phyloP scores from a whole-genome alignment of 2,113 vertebrate species.

The Phyllostomus discolor region DNA sequence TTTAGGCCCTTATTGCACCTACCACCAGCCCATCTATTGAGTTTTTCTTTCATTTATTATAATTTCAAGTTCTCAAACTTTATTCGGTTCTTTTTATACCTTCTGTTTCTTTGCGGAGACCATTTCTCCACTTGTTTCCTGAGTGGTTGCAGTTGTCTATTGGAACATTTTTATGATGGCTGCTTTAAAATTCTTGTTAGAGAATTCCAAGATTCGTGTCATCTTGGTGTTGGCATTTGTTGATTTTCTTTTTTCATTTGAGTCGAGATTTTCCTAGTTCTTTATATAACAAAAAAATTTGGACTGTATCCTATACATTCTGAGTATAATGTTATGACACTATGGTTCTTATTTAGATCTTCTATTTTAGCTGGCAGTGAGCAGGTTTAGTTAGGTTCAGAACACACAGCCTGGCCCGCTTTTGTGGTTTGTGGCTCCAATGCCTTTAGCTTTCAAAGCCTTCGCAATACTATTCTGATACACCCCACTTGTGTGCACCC shows the following conservation, averaged over 20 bases:
- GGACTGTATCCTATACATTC: slow-evolving; percentile 21
- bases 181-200: slow-evolving; percentile 35
- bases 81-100: neutral
- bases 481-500: neutral
- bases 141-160: neutral
- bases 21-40: neutral
- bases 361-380: slow-evolving; percentile 48
- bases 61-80: slow-evolving; percentile 2
- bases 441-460: slow-evolving; percentile 27
- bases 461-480: neutral
- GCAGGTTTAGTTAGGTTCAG: slow-evolving; percentile 39
- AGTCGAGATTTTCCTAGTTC: slow-evolving; percentile 42
- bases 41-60: neutral
- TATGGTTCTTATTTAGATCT: slow-evolving; percentile 54
- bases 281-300: slow-evolving; percentile 44
- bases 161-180: slow-evolving; percentile 8
- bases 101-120: slow-evolving; percentile 10
- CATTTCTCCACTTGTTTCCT: slow-evolving; percentile 9
- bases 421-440: slow-evolving; percentile 29
- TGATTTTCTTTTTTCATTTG: slow-evolving; percentile 33
- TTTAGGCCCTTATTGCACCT: neutral
- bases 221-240: slow-evolving; percentile 52
- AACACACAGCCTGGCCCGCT: slow-evolving; percentile 29
- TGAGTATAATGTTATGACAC: slow-evolving; percentile 38
- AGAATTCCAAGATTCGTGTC: slow-evolving; percentile 23